Percentiles rank a stretch among this genome's conserved stretches.
phyloP scores from a whole-genome alignment of 2,888 invertebrate genomes.

The Onthophagus sagittarius region DNA sequence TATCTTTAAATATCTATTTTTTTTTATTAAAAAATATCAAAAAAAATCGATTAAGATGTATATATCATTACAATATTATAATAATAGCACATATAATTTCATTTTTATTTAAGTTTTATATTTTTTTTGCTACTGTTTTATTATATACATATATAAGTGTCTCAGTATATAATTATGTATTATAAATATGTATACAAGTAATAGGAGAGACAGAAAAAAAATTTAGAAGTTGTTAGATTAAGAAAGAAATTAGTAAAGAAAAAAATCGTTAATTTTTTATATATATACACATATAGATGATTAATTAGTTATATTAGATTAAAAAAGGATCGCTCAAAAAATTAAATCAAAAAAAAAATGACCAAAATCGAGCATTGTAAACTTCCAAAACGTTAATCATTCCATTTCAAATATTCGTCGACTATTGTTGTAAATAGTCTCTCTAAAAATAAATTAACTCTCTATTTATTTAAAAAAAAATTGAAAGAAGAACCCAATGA shows the following conservation, averaged over 20 bases:
- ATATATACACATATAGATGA: conserved; percentile 27
- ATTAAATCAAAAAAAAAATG: not conserved
- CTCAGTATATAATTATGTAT: conserved; percentile 1
- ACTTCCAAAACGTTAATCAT: not conserved
- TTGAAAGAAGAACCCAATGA: not conserved
- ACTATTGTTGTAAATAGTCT: conserved; percentile 44
- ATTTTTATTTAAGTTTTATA: not conserved
- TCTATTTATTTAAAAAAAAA: not conserved
- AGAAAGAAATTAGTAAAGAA: conserved; percentile 11
- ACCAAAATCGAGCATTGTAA: not conserved
- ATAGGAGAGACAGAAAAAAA: conserved; percentile 12
- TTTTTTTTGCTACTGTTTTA: not conserved
- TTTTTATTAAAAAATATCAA: not conserved
- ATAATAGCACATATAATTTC: not conserved
- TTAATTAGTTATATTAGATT: conserved; percentile 22
- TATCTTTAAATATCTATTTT: not conserved
- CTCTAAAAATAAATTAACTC: conserved; percentile 4
- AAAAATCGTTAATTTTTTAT: conserved; percentile 31
- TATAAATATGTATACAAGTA: not conserved
- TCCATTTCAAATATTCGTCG: conserved; percentile 16
- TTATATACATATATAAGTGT: conserved; percentile 5
- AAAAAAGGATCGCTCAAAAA: conserved; percentile 13
- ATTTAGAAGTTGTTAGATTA: conserved; percentile 16
- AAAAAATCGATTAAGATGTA: not conserved
- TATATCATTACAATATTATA: not conserved